Evolutionary conservation across 1,140 invertebrate genomes (phyloP), one percentile per base, ranked within the genome.

Genomic region (Monochamus saltuarius): DNA sequence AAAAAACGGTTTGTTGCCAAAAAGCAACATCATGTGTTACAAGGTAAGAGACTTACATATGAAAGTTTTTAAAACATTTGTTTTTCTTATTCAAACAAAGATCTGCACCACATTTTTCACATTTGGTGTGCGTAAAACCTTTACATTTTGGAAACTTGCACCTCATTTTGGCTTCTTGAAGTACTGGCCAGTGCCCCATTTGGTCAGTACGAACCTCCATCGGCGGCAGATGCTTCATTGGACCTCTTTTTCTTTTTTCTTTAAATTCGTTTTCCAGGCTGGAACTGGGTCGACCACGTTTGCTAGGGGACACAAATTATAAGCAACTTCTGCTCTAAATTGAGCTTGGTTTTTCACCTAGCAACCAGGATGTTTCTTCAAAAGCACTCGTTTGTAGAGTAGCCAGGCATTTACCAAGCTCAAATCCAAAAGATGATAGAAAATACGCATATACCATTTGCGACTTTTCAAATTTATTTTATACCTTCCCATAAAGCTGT

Each of bases 401-500:
- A 67, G 22, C 65, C 67, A 67, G 14, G 70, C 61, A 57, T 73
- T 73, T 34, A 68, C 56, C 10, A 72, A 29, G 9, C 53, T 46
- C 51, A 69, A 43, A 42, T 72, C 62, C 16, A 69, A 9, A n/a
- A 73, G 37, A 50, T 73, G 72, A 36, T 67, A 71, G 53, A 72
- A 73, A 36, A 73, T 9, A 11, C 68, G n/a, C 7, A 69, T 59
- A 37, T 68, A 67, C 70, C 64, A 73, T 52, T 67, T 68, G 43
- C 47, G 70, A 59, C 69, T 75, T 71, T 75, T 78, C 29, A 78
- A 70, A 63, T 53, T 64, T 35, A 77, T 76, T 64, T 72, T 65
- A 68, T 81, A 78, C 46, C 74, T 68, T 9, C 73, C 74, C 56
- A 80, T 76, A 29, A 79, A 67, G 54, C 70, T 74, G 62, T 80